A percentile compares a stretch with the other conserved stretches of the same genome.
These are phyloP conservation scores for Nipponia nippon DNA, from an alignment of 2,113 vertebrate species.

Conservation along the genomic window DNA sequence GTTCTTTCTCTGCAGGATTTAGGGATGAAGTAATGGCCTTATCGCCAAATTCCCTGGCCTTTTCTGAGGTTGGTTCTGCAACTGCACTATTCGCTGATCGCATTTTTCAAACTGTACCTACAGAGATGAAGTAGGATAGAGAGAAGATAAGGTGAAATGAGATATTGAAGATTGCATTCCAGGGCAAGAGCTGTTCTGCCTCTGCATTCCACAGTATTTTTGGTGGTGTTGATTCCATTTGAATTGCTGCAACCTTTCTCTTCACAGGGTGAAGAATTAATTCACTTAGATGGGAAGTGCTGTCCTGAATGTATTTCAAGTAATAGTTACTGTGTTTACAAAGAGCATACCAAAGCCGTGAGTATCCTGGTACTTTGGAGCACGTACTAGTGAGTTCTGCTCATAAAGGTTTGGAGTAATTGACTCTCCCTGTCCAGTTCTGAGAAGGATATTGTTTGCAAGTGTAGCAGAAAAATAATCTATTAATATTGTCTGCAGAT, in stretches of 20 bases:
- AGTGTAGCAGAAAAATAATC: neutral
- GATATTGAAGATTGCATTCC: slow-evolving; percentile 42
- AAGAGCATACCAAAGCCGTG: slow-evolving; percentile 79
- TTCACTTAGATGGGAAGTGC: slow-evolving; percentile 84
- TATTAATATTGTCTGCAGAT: neutral
- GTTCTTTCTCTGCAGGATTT: neutral
- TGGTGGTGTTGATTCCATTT: neutral
- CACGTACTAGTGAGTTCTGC: neutral
- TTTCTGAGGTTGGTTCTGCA: neutral
- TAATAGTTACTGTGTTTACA: slow-evolving; percentile 75
- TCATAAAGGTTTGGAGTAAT: neutral
- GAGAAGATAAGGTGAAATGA: slow-evolving; percentile 54
- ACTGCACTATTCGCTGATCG: neutral
- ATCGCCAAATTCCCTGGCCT: neutral
- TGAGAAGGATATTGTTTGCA: neutral
- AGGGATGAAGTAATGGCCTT: neutral
- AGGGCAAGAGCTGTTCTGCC: slow-evolving; percentile 16
- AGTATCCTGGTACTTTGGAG: slow-evolving; percentile 46
- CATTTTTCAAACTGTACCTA: neutral
- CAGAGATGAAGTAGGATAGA: neutral
- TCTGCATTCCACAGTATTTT: slow-evolving; percentile 2
- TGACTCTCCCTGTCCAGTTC: neutral
- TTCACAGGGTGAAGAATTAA: slow-evolving; percentile 82
- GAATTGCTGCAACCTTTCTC: slow-evolving; percentile 9
- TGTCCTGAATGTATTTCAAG: slow-evolving; percentile 85